Base-by-base conservation (phyloP, 1,140 invertebrate genomes). In the Andrena cerasifolii region DNA sequence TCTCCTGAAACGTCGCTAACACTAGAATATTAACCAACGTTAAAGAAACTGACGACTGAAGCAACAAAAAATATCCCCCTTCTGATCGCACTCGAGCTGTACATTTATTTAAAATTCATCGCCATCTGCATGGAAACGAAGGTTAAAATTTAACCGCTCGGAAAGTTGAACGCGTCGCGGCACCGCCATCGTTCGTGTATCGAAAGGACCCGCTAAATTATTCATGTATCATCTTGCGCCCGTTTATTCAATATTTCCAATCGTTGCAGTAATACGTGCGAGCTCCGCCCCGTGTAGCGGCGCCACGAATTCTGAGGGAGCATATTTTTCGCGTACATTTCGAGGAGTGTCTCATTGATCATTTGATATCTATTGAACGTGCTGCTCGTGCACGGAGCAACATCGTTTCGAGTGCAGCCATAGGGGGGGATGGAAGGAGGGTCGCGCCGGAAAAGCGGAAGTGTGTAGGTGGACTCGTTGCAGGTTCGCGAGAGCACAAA, bases 361-460 rank as follows among this genome's bases (percentile, higher is more conserved):
- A 59, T 70, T 71, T 71, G 66, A 70, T 77, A 77, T 77, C 56
- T 77, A 77, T 77, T 71, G 74, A 77, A 71, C 74, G 73, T 71
- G 74, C 45, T 31, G 54, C 43, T 31, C 74, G 65, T 66, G 40
- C 56, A 70, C 51, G 45, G 71, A 26, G 66, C 74, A 45, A 61
- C 66, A 61, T 77, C 74, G 74, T 71, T 71, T 61, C 67, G 68
- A 72, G 76, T 72, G 40, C 58, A 31, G 8, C 51, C 14, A 5
- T 7, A 33, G 63, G 33, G 61, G 18, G 6, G 14, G 24, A 0
- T 24, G 33, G 33, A 71, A 62, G 56, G 24, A 71, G 54, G 65
- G 45, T 61, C 36, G 49, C 33, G 33, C 54, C 43, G 74, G 45
- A 53, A 77, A 71, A 77, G 18, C 43, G 66, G 47, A 62, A 71